Conservation (phyloP, 2,888 invertebrate species). For the Pollenia amentaria region DNA sequence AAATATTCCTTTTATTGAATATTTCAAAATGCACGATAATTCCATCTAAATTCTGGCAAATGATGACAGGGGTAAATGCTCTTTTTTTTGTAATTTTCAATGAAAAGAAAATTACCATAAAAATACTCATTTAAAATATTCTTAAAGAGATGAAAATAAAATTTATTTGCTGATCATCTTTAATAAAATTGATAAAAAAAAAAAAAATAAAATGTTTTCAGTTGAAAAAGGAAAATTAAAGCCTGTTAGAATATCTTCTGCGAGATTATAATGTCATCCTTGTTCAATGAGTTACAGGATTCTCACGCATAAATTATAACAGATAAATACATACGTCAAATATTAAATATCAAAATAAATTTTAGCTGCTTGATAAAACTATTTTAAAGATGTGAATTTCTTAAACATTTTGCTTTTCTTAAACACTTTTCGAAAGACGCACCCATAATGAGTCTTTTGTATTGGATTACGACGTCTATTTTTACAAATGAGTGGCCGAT, state of each 20-base stretch:
- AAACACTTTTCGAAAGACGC: conserved; percentile 30
- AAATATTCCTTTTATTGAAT: conserved; percentile 4
- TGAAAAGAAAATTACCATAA: conserved; percentile 42
- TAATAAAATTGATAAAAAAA: conserved; percentile 30
- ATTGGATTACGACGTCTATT: conserved; percentile 14
- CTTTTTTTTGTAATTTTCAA: neutral
- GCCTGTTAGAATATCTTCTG: neutral
- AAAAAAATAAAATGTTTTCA: conserved; percentile 10
- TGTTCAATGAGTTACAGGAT: conserved; percentile 37
- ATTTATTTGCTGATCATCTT: conserved; percentile 65
- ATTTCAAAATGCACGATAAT: conserved; percentile 5
- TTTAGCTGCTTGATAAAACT: conserved; percentile 16
- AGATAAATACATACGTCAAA: conserved; percentile 10
- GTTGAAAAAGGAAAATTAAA: neutral
- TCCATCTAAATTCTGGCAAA: conserved; percentile 46
- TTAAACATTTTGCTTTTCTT: conserved; percentile 7
- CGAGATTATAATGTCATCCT: conserved; percentile 40
- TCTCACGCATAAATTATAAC: conserved; percentile 46
- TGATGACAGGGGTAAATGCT: conserved; percentile 49
- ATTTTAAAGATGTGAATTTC: conserved; percentile 33
- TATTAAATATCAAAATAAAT: neutral
- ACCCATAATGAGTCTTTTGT: conserved; percentile 66
- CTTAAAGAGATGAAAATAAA: conserved; percentile 13
- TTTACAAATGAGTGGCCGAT: conserved; percentile 53
- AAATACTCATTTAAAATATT: neutral